phyloP scores from a whole-genome alignment of 2,113 vertebrate genomes.

The Paedocypris sp. region DNA sequence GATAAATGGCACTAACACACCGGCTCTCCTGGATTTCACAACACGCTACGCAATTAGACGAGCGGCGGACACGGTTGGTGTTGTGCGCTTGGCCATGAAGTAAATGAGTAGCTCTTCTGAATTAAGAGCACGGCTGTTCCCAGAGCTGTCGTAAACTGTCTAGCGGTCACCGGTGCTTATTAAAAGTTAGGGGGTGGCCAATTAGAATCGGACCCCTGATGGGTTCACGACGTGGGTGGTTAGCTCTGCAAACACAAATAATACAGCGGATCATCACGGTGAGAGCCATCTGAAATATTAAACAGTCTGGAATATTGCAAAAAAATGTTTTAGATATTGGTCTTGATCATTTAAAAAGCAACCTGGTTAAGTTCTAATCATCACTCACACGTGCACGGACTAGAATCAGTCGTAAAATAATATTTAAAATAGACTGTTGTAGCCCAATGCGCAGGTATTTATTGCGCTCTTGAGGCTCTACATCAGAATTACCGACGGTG shows the following conservation, averaged over 20 bases:
- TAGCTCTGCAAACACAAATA: conserved; percentile 2
- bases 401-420: too few relatives aligned
- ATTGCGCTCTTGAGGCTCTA: too few relatives aligned
- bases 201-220: conserved; percentile 37
- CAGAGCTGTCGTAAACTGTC: conserved; percentile 28
- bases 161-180: conserved; percentile 26
- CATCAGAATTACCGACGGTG: not conserved
- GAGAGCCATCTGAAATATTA: not conserved
- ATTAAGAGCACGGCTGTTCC: conserved; percentile 11
- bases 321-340: too few relatives aligned
- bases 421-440: too few relatives aligned
- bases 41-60: not conserved
- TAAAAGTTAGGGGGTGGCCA: conserved; percentile 41
- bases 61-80: not conserved
- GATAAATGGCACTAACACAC: not conserved
- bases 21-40: not conserved
- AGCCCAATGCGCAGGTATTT: too few relatives aligned
- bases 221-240: conserved; percentile 4
- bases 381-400: too few relatives aligned
- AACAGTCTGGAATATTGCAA: not conserved
- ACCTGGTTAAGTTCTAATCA: too few relatives aligned
- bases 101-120: conserved; percentile 26
- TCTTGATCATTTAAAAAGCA: too few relatives aligned
- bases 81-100: conserved; percentile 8
- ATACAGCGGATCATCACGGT: not conserved